Base-by-base conservation (phyloP, 2,113 vertebrate genomes). In the Prochilodus magdalenae region DNA sequence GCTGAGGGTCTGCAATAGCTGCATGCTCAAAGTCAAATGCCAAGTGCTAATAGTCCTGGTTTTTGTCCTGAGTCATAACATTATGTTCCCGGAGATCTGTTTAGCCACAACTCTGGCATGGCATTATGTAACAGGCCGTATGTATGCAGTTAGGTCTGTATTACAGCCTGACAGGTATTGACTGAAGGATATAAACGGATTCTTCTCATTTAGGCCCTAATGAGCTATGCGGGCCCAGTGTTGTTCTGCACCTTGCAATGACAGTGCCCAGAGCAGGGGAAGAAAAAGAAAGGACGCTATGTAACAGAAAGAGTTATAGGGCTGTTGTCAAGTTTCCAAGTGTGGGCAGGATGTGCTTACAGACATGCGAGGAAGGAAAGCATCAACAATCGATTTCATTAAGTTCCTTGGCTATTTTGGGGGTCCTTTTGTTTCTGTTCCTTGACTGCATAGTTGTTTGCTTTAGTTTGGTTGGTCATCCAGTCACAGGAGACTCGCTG, bases 361-460 rank as follows among this genome's bases (percentile, higher is more conserved):
- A 75, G 80, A 75, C 73, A 65, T 16, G 72, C 1, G 16, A 30
- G 77, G 59, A 83, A 75, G 77, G 72, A 77, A 86, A 76, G 66
- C 77, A 62, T 69, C n/a, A 30, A 72, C 69, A 55, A n/a, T 27
- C 70, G 0, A 75, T 73, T 79, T 65, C 24, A 77, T 79, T 75
- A 62, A 75, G 20, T 13, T 30, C 63, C 16, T 18, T n/a, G 65
- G 27, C 44, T 80, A 81, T 85, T 85, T 82, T 57, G 13, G 26
- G 26, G 29, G 8, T n/a, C 73, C 72, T 72, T 80, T 83, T 85
- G 71, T 83, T 74, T 72, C 24, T 27, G 20, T 24, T 57, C 47
- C 77, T 71, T 79, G 63, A 79, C 80, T 29, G 44, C 60, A 13
- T 63, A 55, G 27, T 66, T 44, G 33, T 78, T 73, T 73, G 40